Conservation (phyloP, 2,888 invertebrate species). For the Scaptodrosophila latifasciaeformis region DNA sequence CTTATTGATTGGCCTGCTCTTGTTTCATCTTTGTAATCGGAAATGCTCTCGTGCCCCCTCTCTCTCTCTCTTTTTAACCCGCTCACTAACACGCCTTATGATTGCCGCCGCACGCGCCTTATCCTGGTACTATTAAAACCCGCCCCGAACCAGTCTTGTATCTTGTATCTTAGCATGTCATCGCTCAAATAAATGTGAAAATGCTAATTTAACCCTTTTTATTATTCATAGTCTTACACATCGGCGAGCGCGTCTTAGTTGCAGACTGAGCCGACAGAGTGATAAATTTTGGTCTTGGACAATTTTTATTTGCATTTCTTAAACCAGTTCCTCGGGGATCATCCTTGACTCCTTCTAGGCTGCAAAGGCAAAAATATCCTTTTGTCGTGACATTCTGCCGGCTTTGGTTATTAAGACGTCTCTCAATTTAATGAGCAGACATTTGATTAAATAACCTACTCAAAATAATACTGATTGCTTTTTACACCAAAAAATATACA, state of each 20-base stretch:
- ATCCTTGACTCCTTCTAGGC: background rate
- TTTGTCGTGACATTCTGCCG: constrained; percentile 34
- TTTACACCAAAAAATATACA: background rate
- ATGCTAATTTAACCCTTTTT: constrained; percentile 74
- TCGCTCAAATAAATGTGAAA: constrained; percentile 70
- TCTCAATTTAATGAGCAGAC: constrained; percentile 50
- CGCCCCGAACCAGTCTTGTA: constrained; percentile 12
- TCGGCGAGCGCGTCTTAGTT: constrained; percentile 38
- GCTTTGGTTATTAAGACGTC: constrained; percentile 57
- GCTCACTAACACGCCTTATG: constrained; percentile 51
- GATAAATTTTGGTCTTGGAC: constrained; percentile 49
- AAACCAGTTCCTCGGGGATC: constrained; percentile 39
- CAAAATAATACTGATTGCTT: constrained; percentile 15
- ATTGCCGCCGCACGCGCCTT: constrained; percentile 62
- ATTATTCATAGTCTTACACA: constrained; percentile 72
- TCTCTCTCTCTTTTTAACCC: background rate
- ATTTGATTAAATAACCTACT: constrained; percentile 46
- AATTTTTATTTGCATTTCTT: constrained; percentile 64
- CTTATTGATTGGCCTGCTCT: no score
- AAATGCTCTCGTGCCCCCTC: constrained; percentile 38
- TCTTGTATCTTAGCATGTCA: constrained; percentile 58
- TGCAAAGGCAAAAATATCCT: constrained; percentile 22
- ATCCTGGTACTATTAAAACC: constrained; percentile 19
- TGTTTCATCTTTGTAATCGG: constrained; percentile 58
- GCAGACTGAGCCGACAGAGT: constrained; percentile 17